Base-by-base conservation (phyloP, 2,113 vertebrate genomes). In the Phocoena phocoena region DNA sequence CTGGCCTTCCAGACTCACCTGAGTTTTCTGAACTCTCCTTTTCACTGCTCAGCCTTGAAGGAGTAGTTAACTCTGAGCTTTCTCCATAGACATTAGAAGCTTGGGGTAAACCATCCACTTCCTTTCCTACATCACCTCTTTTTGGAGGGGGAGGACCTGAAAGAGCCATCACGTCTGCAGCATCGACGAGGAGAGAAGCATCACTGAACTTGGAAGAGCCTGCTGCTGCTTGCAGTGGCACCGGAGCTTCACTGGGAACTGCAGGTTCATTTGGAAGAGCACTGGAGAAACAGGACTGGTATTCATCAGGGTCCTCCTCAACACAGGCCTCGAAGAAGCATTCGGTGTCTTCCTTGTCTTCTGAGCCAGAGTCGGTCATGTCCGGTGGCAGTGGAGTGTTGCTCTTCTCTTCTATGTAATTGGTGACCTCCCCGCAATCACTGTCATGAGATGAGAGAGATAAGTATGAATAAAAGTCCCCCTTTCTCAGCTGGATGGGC, bases 381-480 rank as follows among this genome's bases (percentile, higher is more conserved):
- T 99, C 99, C 71, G 93, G 97, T 3, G 98, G 99, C 62, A 99
- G 97, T 3, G 99, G 99, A 53, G 99, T 98, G 93, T 86, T 99
- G 97, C 99, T 99, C 96, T 99, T 99, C 93, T 99, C 99, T 76
- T 99, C 99, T 36, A 98, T 18, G 92, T 99, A 99, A 96, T 95
- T 99, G 96, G 98, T 99, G 96, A 99, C 99, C 96, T 99, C 99
- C n/a, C 99, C 99, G 92, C 99, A 99, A 98, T 99, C 99, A 96
- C 99, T 99, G 98, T 99, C 99, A 95, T 99, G 99, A 88, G 99
- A 99, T 87, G 99, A 99, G 95, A 99, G 99, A 21, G 99, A 99
- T 96, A 99, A 98, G 93, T 99, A 99, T 93, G 99, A 99, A 98
- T 99, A 99, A 97, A 99, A 99, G 98, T 99, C 99, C 9, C 99